Base-by-base conservation (phyloP, 2,888 invertebrate genomes). In the Harpalus rubripes region DNA sequence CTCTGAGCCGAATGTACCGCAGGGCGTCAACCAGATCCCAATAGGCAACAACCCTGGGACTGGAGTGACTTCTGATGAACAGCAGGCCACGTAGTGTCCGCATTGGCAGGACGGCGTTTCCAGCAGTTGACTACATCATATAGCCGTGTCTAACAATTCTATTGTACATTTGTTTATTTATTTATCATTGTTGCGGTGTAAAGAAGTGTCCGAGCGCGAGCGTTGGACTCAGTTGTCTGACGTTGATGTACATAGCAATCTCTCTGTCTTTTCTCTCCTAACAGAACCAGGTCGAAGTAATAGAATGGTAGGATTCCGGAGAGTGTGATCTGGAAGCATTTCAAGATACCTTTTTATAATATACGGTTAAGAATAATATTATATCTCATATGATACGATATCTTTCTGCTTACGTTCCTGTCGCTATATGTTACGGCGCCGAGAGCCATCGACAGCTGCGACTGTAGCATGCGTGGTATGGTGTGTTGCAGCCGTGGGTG, bases 111-210 rank as follows among this genome's bases (percentile, higher is more conserved):
- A 56, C 52, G 18, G 52, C 76, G 16, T 44, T 52, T 52, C 16
- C 76, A 44, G 76, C 76, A 56, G 52, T 56, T 76, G 78, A 56
- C 78, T 78, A 56, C 72, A 74, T 22, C 72, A 74, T 74, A 74
- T 74, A 68, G 74, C 74, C 52, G 56, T 74, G 44, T 59, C 41
- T 61, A 81, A 52, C 61, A 81, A 81, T 78, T 32, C 78, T 58
- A 65, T 83, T 83, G 83, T 83, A 83, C 74, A 83, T 83, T 83
- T 83, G 83, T 83, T 83, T 83, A 83, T 83, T 83, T 83, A 83
- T 83, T 83, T 83, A 76, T 76, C 61, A 83, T 74, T 78, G 78
- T 78, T 78, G 78, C 78, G 78, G 59, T 82, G 82, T 72, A 82
- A 72, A 82, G 58, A 82, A 72, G 81, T 65, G 81, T 81, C 52